Conservation (phyloP, 1,140 invertebrate species). For the Pristionchus pacificus region DNA sequence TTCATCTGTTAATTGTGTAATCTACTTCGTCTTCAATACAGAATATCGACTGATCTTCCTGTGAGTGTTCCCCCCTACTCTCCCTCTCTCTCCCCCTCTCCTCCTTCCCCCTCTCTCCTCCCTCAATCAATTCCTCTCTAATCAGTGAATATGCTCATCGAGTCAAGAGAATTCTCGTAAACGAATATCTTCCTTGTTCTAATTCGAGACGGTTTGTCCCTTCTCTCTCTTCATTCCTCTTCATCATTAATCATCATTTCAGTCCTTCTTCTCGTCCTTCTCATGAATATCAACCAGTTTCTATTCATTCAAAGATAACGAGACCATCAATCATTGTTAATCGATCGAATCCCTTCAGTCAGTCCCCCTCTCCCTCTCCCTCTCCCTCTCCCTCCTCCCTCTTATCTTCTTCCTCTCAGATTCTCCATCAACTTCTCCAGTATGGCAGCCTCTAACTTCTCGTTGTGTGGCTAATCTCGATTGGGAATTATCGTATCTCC, state of each 20-base stretch:
- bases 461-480: constrained; percentile 21
- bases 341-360: too few species aligned
- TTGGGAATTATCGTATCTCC: constrained; percentile 7
- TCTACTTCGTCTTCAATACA: constrained; percentile 54
- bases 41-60: constrained; percentile 51
- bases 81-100: constrained; percentile 10
- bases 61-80: constrained; percentile 7
- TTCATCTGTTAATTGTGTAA: constrained; percentile 50
- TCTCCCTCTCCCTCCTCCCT: neutral
- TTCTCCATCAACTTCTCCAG: constrained; percentile 18
- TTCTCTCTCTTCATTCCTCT: too few species aligned
- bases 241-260: too few species aligned
- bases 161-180: neutral
- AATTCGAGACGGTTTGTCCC: too few species aligned
- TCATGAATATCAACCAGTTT: neutral
- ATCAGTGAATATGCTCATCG: neutral
- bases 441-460: constrained; percentile 36
- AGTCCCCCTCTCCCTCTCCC: constrained; percentile 1
- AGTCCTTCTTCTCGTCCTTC: neutral
- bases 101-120: constrained; percentile 6
- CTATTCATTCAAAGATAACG: too few species aligned
- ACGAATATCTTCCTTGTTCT: neutral
- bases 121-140: constrained; percentile 1
- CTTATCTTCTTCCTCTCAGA: neutral
- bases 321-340: too few species aligned